Conservation (phyloP, 2,797 vertebrate species). For the Gallirallus australis region DNA sequence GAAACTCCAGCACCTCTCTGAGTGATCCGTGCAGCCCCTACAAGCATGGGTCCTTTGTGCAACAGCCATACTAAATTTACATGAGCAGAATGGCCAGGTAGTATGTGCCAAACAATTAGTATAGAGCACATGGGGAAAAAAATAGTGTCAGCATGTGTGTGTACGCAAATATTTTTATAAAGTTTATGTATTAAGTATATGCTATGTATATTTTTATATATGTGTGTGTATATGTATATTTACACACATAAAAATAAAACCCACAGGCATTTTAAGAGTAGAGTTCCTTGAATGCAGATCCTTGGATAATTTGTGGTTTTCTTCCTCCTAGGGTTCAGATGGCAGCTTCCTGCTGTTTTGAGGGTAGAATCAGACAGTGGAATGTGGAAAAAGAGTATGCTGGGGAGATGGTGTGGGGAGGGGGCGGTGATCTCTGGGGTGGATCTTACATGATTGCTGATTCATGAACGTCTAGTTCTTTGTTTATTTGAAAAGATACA, state of each 20-base stretch:
- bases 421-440: neutral
- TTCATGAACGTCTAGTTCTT: neutral
- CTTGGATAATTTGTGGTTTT: neutral
- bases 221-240: neutral
- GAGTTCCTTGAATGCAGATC: neutral
- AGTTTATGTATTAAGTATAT: neutral
- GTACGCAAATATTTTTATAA: neutral
- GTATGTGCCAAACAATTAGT: neutral
- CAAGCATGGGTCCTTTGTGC: neutral
- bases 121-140: neutral
- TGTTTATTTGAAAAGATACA: neutral
- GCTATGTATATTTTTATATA: neutral
- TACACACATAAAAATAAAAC: neutral
- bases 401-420: neutral
- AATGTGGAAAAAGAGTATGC: neutral
- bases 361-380: neutral
- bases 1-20: neutral
- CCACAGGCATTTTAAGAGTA: conserved; percentile 24
- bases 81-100: neutral
- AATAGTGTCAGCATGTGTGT: neutral
- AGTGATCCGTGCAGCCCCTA: neutral
- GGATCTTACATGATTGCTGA: neutral
- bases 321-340: neutral
- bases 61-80: neutral
- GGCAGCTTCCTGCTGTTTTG: neutral